phyloP scores from a whole-genome alignment of 2,113 vertebrate species.

The Pituophis catenifer region DNA sequence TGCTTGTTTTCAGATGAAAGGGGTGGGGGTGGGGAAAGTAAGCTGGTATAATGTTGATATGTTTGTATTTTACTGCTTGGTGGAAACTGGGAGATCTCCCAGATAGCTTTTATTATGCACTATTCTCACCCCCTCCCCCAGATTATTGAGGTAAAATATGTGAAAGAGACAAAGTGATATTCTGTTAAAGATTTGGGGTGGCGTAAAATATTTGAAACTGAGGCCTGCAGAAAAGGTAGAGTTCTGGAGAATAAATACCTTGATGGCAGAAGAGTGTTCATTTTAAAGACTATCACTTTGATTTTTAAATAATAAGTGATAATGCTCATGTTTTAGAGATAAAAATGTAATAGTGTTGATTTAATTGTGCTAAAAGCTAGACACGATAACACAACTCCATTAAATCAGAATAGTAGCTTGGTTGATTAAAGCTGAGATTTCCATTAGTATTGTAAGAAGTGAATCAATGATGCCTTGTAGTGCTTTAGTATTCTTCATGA shows the following conservation, averaged over 20 bases:
- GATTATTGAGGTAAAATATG: background rate
- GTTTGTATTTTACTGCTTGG: background rate
- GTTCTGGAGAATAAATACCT: background rate
- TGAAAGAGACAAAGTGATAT: background rate
- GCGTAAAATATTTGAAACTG: background rate
- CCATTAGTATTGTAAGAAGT: background rate
- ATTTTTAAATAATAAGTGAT: background rate
- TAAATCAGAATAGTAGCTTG: background rate
- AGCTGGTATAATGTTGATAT: background rate
- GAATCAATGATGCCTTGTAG: background rate
- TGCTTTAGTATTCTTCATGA: background rate
- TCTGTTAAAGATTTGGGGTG: background rate
- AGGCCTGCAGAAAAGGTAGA: background rate
- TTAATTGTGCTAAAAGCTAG: background rate
- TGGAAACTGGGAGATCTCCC: background rate
- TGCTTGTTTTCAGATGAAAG: background rate
- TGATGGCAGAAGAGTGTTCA: background rate
- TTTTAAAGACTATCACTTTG: background rate
- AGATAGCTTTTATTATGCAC: no score
- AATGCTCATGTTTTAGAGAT: background rate
- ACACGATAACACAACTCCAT: no score
- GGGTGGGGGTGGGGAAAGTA: background rate
- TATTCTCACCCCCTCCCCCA: background rate
- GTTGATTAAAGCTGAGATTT: background rate
- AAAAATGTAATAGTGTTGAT: background rate